phyloP scores from a whole-genome alignment of 35 echinoderm and acorn worm species.

The Eucidaris tribuloides region DNA sequence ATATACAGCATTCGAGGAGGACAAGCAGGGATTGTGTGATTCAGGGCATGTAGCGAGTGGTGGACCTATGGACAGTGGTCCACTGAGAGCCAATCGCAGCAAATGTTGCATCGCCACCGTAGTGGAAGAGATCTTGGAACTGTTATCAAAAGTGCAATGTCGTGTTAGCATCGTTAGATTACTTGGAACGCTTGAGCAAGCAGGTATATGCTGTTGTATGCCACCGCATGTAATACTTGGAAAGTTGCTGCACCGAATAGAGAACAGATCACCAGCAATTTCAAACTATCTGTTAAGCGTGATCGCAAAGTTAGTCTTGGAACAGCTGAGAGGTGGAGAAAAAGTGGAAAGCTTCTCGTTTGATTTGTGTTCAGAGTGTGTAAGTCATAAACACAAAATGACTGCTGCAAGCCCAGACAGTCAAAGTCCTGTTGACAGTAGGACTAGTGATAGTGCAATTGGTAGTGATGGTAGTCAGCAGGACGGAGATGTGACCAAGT shows the following conservation, averaged over 20 bases:
- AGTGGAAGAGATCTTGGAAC: conserved; percentile 65
- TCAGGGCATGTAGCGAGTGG: conserved; percentile 7
- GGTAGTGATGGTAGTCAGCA: conserved; percentile 70
- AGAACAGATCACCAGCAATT: conserved; percentile 40
- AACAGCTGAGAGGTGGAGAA: conserved; percentile 91
- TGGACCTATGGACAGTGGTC: conserved; percentile 14
- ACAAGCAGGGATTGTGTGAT: conserved; percentile 2
- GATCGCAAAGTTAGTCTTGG: conserved; percentile 67
- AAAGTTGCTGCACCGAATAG: conserved; percentile 46
- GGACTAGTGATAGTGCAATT: conserved; percentile 63
- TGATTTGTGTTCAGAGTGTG: conserved; percentile 72
- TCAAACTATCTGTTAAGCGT: conserved; percentile 72
- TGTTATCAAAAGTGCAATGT: conserved; percentile 56
- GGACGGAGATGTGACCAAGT: conserved; percentile 39
- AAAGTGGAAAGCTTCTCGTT: conserved; percentile 21
- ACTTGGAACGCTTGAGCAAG: conserved; percentile 69
- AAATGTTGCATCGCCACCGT: conserved; percentile 83
- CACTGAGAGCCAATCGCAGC: conserved; percentile 22
- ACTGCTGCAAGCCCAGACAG: background rate
- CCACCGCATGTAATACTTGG: conserved; percentile 59
- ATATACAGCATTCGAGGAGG: conserved; percentile 53
- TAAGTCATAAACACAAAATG: background rate
- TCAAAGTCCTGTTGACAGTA: conserved; percentile 17
- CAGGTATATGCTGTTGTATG: conserved; percentile 92
- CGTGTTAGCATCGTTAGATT: conserved; percentile 48